Conservation (phyloP, 2,113 vertebrate species). For the Circaetus gallicus region DNA sequence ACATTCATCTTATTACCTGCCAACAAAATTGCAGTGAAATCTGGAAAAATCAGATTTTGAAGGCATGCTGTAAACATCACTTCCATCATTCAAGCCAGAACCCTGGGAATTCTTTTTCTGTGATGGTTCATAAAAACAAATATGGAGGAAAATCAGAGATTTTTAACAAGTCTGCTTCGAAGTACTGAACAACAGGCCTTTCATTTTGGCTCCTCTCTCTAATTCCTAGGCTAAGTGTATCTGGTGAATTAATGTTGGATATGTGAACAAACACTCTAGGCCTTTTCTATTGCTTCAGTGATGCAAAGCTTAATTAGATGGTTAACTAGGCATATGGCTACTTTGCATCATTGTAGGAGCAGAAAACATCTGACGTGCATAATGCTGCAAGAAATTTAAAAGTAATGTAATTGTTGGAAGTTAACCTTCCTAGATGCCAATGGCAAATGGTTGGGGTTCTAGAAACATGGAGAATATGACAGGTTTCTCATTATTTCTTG, state of each 20-base stretch:
- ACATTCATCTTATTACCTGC: background rate
- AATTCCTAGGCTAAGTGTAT: background rate
- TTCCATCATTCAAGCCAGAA: background rate
- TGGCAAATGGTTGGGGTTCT: background rate
- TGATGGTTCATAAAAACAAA: background rate
- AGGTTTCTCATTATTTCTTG: background rate
- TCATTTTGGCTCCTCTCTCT: background rate
- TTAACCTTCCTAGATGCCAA: background rate
- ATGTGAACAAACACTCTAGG: conserved; percentile 9
- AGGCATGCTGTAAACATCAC: background rate
- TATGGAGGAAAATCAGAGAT: background rate
- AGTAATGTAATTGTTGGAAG: background rate
- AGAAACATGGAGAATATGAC: background rate
- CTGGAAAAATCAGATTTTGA: background rate
- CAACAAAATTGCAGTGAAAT: background rate
- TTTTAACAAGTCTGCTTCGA: background rate
- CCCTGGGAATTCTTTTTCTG: background rate
- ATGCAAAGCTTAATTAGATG: conserved; percentile 35
- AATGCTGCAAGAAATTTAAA: background rate
- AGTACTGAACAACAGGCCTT: background rate
- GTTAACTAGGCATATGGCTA: conserved; percentile 36
- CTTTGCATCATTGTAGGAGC: conserved; percentile 28
- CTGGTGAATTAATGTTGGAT: conserved; percentile 34
- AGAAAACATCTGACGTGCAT: background rate
- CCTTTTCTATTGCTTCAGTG: conserved; percentile 20